phyloP scores from a whole-genome alignment of 2,797 vertebrate species.

The Pangasius krempfi region DNA sequence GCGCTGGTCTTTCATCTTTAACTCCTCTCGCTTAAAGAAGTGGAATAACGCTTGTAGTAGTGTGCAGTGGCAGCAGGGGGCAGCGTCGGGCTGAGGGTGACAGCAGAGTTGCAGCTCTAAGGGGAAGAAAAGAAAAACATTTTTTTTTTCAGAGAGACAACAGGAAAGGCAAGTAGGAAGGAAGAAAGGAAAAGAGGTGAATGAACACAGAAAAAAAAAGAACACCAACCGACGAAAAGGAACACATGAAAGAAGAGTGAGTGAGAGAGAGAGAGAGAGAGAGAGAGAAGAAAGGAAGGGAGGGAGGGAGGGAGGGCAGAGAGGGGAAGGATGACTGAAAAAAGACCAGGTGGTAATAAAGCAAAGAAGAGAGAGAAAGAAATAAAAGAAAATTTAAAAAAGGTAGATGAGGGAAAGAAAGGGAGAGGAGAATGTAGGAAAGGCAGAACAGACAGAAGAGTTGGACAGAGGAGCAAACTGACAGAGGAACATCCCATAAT shows the following conservation, averaged over 20 bases:
- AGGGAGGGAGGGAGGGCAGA: not conserved
- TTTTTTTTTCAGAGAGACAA: not conserved
- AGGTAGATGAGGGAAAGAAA: fast-evolving
- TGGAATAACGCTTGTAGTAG: not conserved
- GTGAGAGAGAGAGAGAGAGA: not conserved
- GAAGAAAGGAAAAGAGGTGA: not conserved
- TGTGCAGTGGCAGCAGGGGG: not conserved
- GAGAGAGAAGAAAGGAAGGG: not conserved
- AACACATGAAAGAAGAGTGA: not conserved
- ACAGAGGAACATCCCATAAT: not conserved
- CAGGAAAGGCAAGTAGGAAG: too few species aligned
- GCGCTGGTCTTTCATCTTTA: not conserved
- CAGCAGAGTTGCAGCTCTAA: not conserved
- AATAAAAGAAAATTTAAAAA: too few species aligned
- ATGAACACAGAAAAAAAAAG: not conserved
- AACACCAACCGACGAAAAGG: not conserved
- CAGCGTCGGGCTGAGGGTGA: not conserved
- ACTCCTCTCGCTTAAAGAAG: not conserved
- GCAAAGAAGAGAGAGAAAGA: not conserved
- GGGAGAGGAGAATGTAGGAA: not conserved
- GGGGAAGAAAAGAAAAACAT: too few species aligned
- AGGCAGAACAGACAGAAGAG: not conserved
- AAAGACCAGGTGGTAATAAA: too few species aligned
- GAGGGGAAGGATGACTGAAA: not conserved
- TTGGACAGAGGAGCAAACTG: not conserved